Base-by-base conservation (phyloP, 2,888 invertebrate species). In the Cosmia trapezina region DNA sequence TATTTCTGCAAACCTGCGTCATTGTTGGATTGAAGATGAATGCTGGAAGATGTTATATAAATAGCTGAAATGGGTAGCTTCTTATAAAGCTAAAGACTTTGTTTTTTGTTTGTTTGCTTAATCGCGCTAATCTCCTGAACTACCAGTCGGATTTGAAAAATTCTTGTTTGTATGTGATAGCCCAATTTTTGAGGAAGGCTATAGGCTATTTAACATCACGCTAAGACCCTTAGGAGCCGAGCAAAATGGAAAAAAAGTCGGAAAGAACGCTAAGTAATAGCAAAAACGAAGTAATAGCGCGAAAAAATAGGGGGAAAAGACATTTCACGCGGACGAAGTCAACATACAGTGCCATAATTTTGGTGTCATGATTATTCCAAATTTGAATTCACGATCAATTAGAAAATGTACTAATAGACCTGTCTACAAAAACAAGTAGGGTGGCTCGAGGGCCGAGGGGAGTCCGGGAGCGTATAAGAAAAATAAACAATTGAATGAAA, bases 1-100 rank as follows among this genome's bases (percentile, higher is more conserved):
- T 70, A 73, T 81, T 73, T 70, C 51, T 60, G 49, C 47, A 57
- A 76, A 59, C 37, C 62, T 62, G 41, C 54, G 49, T 51, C 53
- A 53, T 66, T 78, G 54, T 73, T 60, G 59, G 14, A 54, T 59
- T 64, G 33, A 54, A 22, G 28, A 67, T 65, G 33, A 53, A 60
- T 60, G 45, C 71, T 67, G 17, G 41, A 45, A 63, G 41, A 54
- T 69, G 73, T 65, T 63, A 59, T 61, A 56, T 14, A 49, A 78
- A 75, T 49, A 43, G 41, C 14, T 78, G 1, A 60, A 43, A 14
- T 14, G 14, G n/a, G 3, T 12, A 19, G 2, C 41, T 49, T 37
- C n/a, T 28, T 28, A n/a, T n/a, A n/a, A n/a, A n/a, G n/a, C n/a
- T n/a, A n/a, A n/a, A n/a, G n/a, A n/a, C n/a, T n/a, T n/a, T n/a